A percentile compares a stretch with the other conserved stretches of the same genome.
Conservation (phyloP, 1,140 invertebrate genomes). For the Caenorhabditis inopinata region DNA sequence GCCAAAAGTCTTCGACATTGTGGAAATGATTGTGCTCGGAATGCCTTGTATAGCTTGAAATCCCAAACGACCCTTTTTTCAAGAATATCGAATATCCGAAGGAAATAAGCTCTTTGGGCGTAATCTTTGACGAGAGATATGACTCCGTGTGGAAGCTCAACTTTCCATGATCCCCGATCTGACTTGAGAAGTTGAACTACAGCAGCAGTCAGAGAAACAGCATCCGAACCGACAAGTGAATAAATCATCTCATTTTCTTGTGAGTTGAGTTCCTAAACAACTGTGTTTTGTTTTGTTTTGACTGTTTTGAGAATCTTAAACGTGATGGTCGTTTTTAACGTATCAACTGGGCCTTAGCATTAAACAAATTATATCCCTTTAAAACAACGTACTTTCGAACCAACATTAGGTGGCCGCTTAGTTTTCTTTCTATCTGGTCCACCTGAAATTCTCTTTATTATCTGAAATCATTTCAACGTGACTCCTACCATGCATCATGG, state of each 20-base stretch:
- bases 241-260: conserved; percentile 30
- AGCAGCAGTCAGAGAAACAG: background rate
- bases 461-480: too few relatives aligned
- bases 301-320: too few relatives aligned
- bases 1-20: background rate
- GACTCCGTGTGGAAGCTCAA: background rate
- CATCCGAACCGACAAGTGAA: background rate
- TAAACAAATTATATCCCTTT: background rate
- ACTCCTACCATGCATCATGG: background rate
- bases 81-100: conserved; percentile 39
- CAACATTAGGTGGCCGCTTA: background rate
- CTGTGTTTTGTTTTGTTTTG: background rate
- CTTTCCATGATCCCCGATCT: background rate
- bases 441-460: too few relatives aligned
- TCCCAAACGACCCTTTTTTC: conserved; percentile 29
- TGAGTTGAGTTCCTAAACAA: background rate
- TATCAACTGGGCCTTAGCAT: too few relatives aligned
- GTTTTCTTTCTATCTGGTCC: background rate
- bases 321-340: too few relatives aligned
- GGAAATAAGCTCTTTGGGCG: conserved; percentile 35
- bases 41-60: conserved; percentile 40
- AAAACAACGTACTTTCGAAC: background rate
- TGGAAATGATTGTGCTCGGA: background rate
- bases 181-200: conserved; percentile 17
- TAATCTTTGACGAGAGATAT: conserved; percentile 37